Conservation (phyloP, 1,140 invertebrate species). For the Sesamia nonagrioides region DNA sequence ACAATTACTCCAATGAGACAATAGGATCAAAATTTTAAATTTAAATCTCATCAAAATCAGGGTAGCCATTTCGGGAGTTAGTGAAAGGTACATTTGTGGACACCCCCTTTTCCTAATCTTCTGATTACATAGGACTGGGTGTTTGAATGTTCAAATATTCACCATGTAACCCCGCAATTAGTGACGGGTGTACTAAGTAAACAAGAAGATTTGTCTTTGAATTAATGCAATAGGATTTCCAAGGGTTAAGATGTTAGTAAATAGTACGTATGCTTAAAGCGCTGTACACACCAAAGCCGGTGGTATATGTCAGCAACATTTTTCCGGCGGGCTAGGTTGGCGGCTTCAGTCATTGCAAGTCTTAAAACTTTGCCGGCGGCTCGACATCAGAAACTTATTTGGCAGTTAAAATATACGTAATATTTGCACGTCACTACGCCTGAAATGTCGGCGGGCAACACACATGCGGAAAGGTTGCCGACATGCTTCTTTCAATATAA, state of each 20-base stretch:
- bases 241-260: slow-evolving; percentile 45
- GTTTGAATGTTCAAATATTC: slow-evolving; percentile 42
- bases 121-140: slow-evolving; percentile 40
- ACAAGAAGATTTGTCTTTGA: slow-evolving; percentile 51
- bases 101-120: slow-evolving; percentile 30
- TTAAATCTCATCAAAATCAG: slow-evolving; percentile 24
- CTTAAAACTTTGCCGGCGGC: no score
- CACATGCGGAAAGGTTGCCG: no score
- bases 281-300: no score
- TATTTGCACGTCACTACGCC: no score
- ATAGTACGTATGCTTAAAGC: slow-evolving; percentile 41
- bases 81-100: slow-evolving; percentile 1
- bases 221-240: slow-evolving; percentile 46
- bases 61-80: neutral
- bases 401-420: no score
- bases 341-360: no score
- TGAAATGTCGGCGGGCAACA: no score
- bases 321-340: no score
- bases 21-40: neutral
- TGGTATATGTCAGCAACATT: no score
- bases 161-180: slow-evolving; percentile 48
- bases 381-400: no score
- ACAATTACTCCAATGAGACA: neutral
- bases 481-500: no score
- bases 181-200: slow-evolving; percentile 24